Conservation (phyloP, 2,113 vertebrate species). For the Macrotis lagotis region DNA sequence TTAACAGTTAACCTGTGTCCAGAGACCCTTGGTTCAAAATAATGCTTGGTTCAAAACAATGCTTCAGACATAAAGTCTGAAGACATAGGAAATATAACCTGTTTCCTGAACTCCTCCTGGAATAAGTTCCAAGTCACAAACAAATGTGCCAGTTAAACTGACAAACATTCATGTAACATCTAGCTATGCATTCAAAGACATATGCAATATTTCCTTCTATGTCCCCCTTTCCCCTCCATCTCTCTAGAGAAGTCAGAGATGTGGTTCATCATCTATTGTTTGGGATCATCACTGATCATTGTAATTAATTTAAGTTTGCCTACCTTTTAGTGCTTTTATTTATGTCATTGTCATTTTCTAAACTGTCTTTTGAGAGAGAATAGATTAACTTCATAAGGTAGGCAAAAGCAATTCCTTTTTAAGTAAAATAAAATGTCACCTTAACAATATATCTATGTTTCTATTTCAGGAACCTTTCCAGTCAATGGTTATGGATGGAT, state of each 20-base stretch:
- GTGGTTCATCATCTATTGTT: not conserved
- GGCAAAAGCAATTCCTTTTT: not conserved
- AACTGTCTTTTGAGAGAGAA: not conserved
- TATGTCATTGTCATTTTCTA: not conserved
- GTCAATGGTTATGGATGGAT: not conserved
- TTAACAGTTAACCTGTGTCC: not conserved
- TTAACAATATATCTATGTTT: not conserved
- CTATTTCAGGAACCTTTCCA: not conserved
- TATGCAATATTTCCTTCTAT: not conserved
- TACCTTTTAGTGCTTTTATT: not conserved
- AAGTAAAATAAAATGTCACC: not conserved
- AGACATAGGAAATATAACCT: not conserved
- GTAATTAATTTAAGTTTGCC: not conserved
- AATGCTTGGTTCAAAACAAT: not conserved
- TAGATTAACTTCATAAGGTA: not conserved
- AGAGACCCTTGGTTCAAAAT: not conserved
- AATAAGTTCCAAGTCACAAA: not conserved
- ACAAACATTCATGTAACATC: not conserved
- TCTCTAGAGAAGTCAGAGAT: not conserved
- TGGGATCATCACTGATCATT: not conserved
- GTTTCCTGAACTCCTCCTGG: not conserved
- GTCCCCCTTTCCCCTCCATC: not conserved
- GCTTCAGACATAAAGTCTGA: not conserved
- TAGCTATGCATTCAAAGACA: not conserved
- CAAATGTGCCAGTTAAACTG: not conserved